A percentile compares a stretch with the other conserved stretches of the same genome.
These are phyloP conservation scores for Menidia beryllina DNA, from an alignment of 2,113 vertebrate genomes.

Conservation along the genomic window DNA sequence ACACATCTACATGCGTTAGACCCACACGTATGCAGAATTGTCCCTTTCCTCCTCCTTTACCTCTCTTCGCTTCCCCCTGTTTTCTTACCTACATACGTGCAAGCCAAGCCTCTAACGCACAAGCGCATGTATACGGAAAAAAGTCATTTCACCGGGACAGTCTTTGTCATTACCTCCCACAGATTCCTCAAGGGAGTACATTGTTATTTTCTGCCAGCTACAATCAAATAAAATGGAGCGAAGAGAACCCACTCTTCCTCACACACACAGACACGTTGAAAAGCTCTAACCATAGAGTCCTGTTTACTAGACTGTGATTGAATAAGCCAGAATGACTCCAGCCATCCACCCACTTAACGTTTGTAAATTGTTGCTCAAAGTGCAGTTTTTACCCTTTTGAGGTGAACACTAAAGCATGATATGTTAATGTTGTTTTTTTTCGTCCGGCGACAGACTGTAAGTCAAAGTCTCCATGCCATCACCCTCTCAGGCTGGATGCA, in stretches of 20 bases:
- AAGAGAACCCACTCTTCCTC: conserved; percentile 26
- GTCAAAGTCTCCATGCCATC: conserved; percentile 42
- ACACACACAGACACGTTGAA: conserved; percentile 28
- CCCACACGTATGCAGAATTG: conserved; percentile 71
- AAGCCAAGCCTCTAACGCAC: background rate
- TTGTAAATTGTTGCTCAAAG: conserved; percentile 38
- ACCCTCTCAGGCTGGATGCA: conserved; percentile 11
- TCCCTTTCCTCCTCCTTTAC: conserved; percentile 22
- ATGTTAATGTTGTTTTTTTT: conserved; percentile 49
- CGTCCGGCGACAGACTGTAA: conserved; percentile 49
- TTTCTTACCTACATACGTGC: conserved; percentile 16
- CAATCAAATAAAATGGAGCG: conserved; percentile 71
- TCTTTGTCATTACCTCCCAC: conserved; percentile 73
- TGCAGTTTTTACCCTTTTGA: conserved; percentile 17
- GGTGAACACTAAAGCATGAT: conserved; percentile 48
- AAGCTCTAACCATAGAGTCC: conserved; percentile 28
- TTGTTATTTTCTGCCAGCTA: conserved; percentile 67
- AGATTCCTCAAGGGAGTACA: conserved; percentile 64
- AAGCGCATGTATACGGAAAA: conserved; percentile 16
- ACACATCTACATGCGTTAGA: conserved; percentile 67
- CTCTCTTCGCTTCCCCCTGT: conserved; percentile 2
- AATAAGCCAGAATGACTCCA: conserved; percentile 53
- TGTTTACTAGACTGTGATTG: conserved; percentile 46
- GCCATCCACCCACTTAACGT: conserved; percentile 39
- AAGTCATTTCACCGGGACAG: conserved; percentile 63